Base-by-base conservation (phyloP, 2,113 vertebrate genomes). In the Hydrochoerus hydrochaeris region DNA sequence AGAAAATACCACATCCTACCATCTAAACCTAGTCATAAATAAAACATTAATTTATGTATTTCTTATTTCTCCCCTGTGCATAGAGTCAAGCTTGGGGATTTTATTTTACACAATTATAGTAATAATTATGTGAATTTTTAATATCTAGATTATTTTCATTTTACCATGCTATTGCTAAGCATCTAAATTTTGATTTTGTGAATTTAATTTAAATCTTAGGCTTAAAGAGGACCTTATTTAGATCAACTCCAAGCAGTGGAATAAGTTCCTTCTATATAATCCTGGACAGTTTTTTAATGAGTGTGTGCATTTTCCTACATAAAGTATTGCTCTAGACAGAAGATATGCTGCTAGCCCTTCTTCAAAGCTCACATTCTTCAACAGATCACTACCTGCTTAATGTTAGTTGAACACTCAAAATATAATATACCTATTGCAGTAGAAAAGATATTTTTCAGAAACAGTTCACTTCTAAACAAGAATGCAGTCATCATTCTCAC, bases 371-470 rank as follows among this genome's bases (percentile, higher is more conserved):
- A 20, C 46, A 30, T 58, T 84, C 62, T 57, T 5, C 63, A 62
- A 69, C 32, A 80, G 87, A 84, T 24, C 38, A 80, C 63, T 38
- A 35, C 49, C 49, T 14, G 49, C 81, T 97, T 92, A 88, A 44
- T 57, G 41, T 57, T 58, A 41, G 1, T 22, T 54, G 8, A 73
- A 73, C 78, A 67, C 78, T 86, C n/a, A 69, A 88, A 92, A 32
- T 77, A 46, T 24, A 46, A 67, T n/a, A 11, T 30, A 52, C 65
- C 35, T 80, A 11, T 41, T n/a, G 32, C 10, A 69, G 49, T 9
- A 94, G 14, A 52, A 95, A 89, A 87, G 7, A 84, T 35, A 22
- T 5, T 95, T 92, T 86, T 80, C 46, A 71, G 69, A 92, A 87
- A 67, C 11, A 63, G 91, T 85, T 94, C 26, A 67, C 93, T 41